Percentiles rank a stretch among this genome's conserved stretches.
phyloP scores from a whole-genome alignment of 1,140 invertebrate species.

The Oppia nitens region DNA sequence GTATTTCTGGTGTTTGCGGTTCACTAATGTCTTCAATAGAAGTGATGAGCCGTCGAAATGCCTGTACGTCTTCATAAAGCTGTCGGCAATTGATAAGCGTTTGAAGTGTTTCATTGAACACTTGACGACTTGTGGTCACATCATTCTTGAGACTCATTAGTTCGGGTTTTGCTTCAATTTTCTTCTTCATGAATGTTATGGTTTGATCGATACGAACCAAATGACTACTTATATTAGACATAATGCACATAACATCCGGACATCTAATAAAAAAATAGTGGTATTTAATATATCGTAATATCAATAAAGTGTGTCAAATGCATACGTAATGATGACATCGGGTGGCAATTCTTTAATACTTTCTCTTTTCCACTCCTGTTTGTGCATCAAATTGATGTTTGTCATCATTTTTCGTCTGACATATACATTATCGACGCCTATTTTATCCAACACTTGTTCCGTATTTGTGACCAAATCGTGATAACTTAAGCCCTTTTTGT shows the following conservation, averaged over 20 bases:
- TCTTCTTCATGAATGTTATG: not conserved
- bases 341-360: not conserved
- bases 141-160: not conserved
- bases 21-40: not conserved
- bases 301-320: not conserved
- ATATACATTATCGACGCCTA: not conserved
- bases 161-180: not conserved
- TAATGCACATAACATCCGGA: not conserved
- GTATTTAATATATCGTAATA: not conserved
- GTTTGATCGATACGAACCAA: not conserved
- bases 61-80: not conserved
- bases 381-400: not conserved
- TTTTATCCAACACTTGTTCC: conserved; percentile 23
- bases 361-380: not conserved
- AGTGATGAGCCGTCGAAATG: not conserved
- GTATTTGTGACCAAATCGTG: conserved; percentile 28
- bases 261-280: not conserved
- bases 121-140: not conserved
- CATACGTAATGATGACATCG: not conserved
- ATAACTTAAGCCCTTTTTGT: conserved; percentile 29
- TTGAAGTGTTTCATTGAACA: not conserved
- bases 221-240: not conserved
- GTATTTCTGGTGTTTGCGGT: not conserved
- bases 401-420: not conserved
- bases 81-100: not conserved